A percentile compares a stretch with the other conserved stretches of the same genome.
phyloP scores from a whole-genome alignment of 35 echinoderm and acorn worm species.

The Acanthaster planci region DNA sequence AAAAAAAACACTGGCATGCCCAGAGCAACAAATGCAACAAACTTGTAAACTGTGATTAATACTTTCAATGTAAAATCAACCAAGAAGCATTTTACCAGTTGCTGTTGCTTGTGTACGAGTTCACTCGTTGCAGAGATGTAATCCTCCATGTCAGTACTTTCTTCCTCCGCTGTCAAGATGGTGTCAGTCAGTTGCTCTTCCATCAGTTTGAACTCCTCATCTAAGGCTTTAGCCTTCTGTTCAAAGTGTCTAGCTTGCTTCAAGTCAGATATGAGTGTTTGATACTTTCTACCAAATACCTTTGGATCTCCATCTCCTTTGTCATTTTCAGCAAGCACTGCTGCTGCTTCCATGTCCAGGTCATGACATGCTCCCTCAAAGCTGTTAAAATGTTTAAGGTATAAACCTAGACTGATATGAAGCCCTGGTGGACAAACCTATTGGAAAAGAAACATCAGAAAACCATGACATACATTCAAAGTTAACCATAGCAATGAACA shows the following conservation, averaged over 20 bases:
- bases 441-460: neutral
- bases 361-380: slow-evolving; percentile 46
- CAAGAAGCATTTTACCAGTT: neutral
- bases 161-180: slow-evolving; percentile 19
- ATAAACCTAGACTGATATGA: slow-evolving; percentile 60
- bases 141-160: neutral
- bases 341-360: slow-evolving; percentile 46
- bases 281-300: neutral
- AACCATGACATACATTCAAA: neutral
- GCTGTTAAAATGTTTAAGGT: slow-evolving; percentile 46
- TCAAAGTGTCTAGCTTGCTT: slow-evolving; percentile 7
- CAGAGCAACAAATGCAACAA: too few relatives aligned
- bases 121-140: neutral
- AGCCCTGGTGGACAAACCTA: slow-evolving; percentile 65
- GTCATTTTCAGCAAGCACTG: neutral
- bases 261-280: neutral
- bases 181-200: slow-evolving; percentile 17
- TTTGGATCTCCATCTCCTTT: neutral
- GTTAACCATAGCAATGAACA: too few relatives aligned
- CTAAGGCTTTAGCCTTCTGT: slow-evolving; percentile 9
- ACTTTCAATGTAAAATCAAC: too few relatives aligned
- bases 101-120: neutral
- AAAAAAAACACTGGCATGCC: too few relatives aligned
- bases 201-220: slow-evolving; percentile 8
- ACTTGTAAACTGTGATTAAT: too few relatives aligned